phyloP scores from a whole-genome alignment of 2,113 vertebrate species.

The Zingel zingel region DNA sequence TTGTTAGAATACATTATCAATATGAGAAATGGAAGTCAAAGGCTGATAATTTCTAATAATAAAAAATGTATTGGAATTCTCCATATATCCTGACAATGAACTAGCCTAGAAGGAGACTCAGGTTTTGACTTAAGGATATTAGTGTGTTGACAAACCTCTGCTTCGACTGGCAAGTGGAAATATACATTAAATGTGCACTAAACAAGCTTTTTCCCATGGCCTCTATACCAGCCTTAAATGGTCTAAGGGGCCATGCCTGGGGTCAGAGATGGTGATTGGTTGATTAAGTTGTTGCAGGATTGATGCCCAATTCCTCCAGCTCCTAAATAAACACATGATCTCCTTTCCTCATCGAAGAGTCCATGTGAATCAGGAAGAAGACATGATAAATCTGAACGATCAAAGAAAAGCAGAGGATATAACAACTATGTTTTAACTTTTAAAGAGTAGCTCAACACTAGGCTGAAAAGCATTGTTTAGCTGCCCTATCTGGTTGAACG shows the following conservation, averaged over 20 bases:
- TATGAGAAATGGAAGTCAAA: background rate
- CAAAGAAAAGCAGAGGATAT: background rate
- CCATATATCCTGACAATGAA: no score
- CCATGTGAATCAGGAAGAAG: slow-evolving; percentile 33
- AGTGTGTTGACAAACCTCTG: slow-evolving; percentile 60
- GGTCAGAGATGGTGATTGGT: slow-evolving; percentile 58
- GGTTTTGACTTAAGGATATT: no score
- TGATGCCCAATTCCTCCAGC: slow-evolving; percentile 43
- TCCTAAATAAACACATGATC: slow-evolving; percentile 48
- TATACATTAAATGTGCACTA: slow-evolving; percentile 47
- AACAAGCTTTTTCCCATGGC: slow-evolving; percentile 72
- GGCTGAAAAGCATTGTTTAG: background rate
- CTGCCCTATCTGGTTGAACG: background rate
- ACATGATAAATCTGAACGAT: slow-evolving; percentile 24
- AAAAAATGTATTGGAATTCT: no score
- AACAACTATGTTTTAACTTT: background rate
- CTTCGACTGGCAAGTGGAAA: slow-evolving; percentile 71
- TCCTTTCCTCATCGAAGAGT: slow-evolving; percentile 43
- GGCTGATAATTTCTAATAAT: background rate
- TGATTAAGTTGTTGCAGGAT: slow-evolving; percentile 64
- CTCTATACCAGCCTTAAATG: slow-evolving; percentile 32
- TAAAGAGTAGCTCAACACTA: no score
- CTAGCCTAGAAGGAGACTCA: no score
- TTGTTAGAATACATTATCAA: background rate
- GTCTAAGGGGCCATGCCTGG: slow-evolving; percentile 47